Base-by-base conservation (phyloP, 2,888 invertebrate species). In the Prosapia bicincta region DNA sequence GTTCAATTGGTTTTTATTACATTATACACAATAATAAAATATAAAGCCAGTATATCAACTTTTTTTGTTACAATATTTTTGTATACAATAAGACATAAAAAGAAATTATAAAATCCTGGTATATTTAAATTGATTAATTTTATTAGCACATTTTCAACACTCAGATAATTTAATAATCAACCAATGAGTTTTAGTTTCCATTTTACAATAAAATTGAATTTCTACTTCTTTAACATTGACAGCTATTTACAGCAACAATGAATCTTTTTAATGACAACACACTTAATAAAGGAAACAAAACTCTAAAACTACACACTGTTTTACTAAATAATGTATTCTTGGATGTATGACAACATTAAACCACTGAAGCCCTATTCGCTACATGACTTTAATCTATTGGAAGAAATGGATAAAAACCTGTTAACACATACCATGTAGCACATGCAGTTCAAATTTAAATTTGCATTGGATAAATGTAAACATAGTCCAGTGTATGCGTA, bases 1-100 rank as follows among this genome's bases (percentile, higher is more conserved):
- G 74, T 69, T 74, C 69, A 74, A 65, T 74, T 74, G 74, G 74
- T 74, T 74, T n/a, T n/a, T 74, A 74, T 74, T 74, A 74, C 74
- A 74, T 74, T 69, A 74, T 74, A 74, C 54, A 54, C 74, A 69
- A 69, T 74, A 74, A 74, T 74, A 74, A 74, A 74, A 74, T 74
- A 74, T 74, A 74, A 74, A 74, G 74, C 74, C 74, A 74, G 74
- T 74, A 69, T 74, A 73, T 74, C 74, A 74, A 74, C 66, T 65
- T 74, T 73, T 65, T 69, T 54, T 73, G 74, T 65, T 54, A 54
- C 54, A 54, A 54, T 54, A 54, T 54, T 54, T 54, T 74, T 74
- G 74, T 74, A 74, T 74, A 74, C 74, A 74, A 74, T 69, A 69
- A 74, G 69, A 69, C 65, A 10, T 68, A 67, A 73, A 68, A 67